Percentiles rank a stretch among this genome's conserved stretches.
phyloP scores from a whole-genome alignment of 2,797 vertebrate species.

The Columba guinea region DNA sequence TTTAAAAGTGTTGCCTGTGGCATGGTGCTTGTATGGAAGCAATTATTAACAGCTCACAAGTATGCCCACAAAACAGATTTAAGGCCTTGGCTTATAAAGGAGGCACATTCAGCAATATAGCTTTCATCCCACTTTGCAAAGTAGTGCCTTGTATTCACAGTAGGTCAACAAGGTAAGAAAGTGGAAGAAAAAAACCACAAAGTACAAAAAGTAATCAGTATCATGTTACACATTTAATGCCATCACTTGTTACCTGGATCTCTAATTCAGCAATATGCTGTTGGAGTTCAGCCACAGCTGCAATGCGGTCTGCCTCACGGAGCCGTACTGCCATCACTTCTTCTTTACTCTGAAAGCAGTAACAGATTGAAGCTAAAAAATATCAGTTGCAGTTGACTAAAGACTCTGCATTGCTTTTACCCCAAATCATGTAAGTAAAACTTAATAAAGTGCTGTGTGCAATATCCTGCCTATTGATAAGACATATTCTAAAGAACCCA shows the following conservation, averaged over 20 bases:
- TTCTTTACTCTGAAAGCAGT: conserved; percentile 88
- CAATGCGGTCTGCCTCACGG: conserved; percentile 95
- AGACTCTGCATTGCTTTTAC: background rate
- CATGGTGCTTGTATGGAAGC: background rate
- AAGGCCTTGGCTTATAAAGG: background rate
- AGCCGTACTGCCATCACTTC: conserved; percentile 97
- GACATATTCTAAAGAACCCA: background rate
- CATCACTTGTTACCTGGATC: conserved; percentile 87
- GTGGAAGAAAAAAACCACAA: accelerated
- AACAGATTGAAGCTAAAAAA: background rate
- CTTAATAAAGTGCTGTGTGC: background rate
- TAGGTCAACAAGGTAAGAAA: background rate
- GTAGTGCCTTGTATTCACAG: background rate
- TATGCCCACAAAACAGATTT: background rate
- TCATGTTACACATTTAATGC: background rate
- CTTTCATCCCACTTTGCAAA: background rate
- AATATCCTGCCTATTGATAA: background rate
- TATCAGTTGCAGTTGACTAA: background rate
- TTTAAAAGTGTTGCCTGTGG: background rate
- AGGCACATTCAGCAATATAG: background rate
- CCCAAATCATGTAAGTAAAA: background rate
- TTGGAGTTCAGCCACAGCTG: conserved; percentile 95
- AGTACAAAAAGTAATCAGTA: background rate
- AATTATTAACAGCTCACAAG: background rate
- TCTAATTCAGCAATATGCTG: conserved; percentile 97